Conservation (phyloP, 64 coral and sea anemone species). For the Montipora cactus region DNA sequence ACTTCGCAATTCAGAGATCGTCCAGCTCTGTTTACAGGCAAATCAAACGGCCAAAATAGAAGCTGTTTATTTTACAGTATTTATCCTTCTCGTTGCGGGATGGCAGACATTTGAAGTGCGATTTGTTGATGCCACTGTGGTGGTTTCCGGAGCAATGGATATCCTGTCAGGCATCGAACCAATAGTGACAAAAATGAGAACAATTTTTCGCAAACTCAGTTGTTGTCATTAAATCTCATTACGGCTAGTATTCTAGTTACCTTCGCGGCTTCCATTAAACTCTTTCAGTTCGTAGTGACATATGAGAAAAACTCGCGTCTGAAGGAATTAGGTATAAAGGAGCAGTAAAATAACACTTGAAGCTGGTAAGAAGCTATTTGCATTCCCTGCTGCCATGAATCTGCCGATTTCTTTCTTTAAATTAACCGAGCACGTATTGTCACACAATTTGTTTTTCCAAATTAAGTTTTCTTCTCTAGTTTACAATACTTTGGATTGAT, state of each 20-base stretch:
- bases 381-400: not conserved
- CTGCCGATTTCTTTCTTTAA: not conserved
- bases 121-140: constrained; percentile 7
- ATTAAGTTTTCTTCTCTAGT: too few relatives aligned
- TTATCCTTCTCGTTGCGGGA: not conserved
- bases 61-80: not conserved
- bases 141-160: not conserved
- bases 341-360: too few relatives aligned
- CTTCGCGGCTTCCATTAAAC: too few relatives aligned
- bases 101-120: not conserved
- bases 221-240: too few relatives aligned
- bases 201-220: not conserved
- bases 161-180: not conserved
- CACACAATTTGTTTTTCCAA: too few relatives aligned
- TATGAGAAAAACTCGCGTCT: too few relatives aligned
- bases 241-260: too few relatives aligned
- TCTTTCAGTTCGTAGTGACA: too few relatives aligned
- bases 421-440: too few relatives aligned
- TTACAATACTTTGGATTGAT: too few relatives aligned
- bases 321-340: too few relatives aligned
- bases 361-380: too few relatives aligned
- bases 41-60: not conserved
- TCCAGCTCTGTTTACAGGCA: not conserved
- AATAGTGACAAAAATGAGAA: not conserved
- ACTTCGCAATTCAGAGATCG: not conserved